phyloP scores from a whole-genome alignment of 1,140 invertebrate genomes.

The Alviniconcha marisindica region DNA sequence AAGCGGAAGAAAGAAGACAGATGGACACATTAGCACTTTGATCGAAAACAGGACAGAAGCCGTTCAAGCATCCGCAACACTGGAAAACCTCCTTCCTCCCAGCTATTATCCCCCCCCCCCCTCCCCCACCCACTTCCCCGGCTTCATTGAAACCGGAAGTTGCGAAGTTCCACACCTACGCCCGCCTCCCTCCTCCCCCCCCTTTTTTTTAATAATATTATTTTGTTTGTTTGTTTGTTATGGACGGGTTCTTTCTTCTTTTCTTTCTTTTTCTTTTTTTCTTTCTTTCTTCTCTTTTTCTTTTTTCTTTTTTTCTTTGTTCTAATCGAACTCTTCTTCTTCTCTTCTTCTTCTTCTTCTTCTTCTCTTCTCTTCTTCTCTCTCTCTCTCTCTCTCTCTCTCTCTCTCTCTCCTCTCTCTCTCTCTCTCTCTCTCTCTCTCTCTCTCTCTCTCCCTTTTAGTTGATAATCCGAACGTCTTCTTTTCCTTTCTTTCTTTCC shows the following conservation, averaged over 20 bases:
- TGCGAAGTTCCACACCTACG: too few relatives aligned
- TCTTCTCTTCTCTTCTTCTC: not conserved
- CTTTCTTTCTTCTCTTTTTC: not conserved
- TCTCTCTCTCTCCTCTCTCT: not conserved
- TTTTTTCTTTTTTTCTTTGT: constrained; percentile 5
- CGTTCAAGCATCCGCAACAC: too few relatives aligned
- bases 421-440: constrained; percentile 1
- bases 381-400: not conserved
- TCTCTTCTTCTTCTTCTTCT: not conserved
- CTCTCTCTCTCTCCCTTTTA: constrained; percentile 22
- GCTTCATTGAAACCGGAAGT: too few relatives aligned
- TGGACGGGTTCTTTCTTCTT: constrained; percentile 8
- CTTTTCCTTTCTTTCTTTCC: not conserved
- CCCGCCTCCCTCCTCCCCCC: too few relatives aligned
- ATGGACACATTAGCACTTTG: too few relatives aligned
- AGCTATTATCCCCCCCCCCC: too few relatives aligned
- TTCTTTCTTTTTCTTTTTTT: constrained; percentile 26
- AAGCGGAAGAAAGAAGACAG: too few relatives aligned
- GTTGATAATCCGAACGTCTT: not conserved
- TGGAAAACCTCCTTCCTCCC: too few relatives aligned
- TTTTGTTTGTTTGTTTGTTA: not conserved
- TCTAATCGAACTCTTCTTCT: not conserved
- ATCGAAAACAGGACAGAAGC: too few relatives aligned
- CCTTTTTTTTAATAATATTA: not conserved
- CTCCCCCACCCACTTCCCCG: too few relatives aligned